Evolutionary conservation across 2,113 vertebrate genomes (phyloP).

Genomic region (Plectropomus leopardus): DNA sequence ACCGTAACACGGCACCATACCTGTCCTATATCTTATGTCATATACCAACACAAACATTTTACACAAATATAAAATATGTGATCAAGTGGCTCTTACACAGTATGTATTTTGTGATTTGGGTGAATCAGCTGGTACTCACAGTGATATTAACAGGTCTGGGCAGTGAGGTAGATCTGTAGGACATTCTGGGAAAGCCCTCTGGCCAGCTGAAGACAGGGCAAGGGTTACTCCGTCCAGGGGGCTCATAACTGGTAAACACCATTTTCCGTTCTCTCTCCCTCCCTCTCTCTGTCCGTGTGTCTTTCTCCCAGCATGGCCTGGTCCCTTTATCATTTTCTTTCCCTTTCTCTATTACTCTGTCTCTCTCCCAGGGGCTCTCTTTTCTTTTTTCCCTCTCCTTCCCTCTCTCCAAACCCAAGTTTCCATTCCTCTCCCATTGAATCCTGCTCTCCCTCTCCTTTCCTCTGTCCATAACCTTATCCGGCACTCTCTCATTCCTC

Average conservation of each 20-base stretch:
- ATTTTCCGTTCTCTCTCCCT: constrained; percentile 69
- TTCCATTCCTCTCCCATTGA: constrained; percentile 62
- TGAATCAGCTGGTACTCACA: constrained; percentile 81
- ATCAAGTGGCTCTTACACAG: too few relatives aligned
- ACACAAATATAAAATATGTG: too few relatives aligned
- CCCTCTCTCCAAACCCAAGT: constrained; percentile 36
- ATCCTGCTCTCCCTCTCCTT: constrained; percentile 57
- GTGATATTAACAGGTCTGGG: constrained; percentile 81
- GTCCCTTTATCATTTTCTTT: constrained; percentile 38
- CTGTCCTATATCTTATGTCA: too few relatives aligned
- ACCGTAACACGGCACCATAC: too few relatives aligned
- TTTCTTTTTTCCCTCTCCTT: constrained; percentile 61
- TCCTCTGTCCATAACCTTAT: constrained; percentile 55
- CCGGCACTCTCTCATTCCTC: constrained; percentile 45
- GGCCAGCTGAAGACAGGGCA: constrained; percentile 78
- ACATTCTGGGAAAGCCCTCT: constrained; percentile 82
- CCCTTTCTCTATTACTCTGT: constrained; percentile 36
- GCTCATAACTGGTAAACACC: constrained; percentile 27
- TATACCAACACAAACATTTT: too few relatives aligned
- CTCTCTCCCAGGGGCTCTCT: constrained; percentile 56
- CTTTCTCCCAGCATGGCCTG: constrained; percentile 55
- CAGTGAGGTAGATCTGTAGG: constrained; percentile 85
- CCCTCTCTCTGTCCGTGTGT: constrained; percentile 59
- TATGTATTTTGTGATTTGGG: neutral
- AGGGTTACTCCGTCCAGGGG: constrained; percentile 33